Conservation (phyloP, 1,140 invertebrate genomes). For the Lasioglossum baleicum region DNA sequence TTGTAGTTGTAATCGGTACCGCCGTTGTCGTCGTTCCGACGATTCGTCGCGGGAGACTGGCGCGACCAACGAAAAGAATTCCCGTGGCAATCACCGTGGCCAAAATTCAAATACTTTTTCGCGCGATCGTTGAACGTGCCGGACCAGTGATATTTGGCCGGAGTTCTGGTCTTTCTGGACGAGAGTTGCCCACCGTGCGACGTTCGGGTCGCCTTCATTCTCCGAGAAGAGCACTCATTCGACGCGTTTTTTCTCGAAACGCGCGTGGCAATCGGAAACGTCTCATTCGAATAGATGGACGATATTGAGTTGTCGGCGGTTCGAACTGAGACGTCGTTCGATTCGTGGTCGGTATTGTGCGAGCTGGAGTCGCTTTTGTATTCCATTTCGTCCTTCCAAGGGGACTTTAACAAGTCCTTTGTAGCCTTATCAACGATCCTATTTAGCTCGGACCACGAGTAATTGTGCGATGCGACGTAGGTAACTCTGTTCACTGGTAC, state of each 20-base stretch:
- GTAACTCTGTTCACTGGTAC: constrained; percentile 32
- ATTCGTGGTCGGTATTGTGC: constrained; percentile 17
- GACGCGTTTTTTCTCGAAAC: neutral
- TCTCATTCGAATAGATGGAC: no score
- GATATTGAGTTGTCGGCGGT: neutral
- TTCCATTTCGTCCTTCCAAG: constrained; percentile 45
- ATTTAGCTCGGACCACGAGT: constrained; percentile 14
- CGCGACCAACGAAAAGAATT: neutral
- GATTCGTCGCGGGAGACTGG: no score
- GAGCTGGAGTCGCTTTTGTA: constrained; percentile 1
- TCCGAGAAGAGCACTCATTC: neutral
- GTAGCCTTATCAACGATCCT: neutral
- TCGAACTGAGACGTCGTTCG: neutral
- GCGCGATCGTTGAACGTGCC: constrained; percentile 41
- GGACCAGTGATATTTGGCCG: constrained; percentile 53
- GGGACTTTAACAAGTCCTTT: constrained; percentile 29
- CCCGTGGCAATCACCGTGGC: no score
- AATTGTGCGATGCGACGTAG: constrained; percentile 7
- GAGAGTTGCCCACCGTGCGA: neutral
- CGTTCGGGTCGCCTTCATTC: neutral
- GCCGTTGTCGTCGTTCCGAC: neutral
- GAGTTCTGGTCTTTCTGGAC: neutral
- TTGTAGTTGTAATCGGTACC: constrained; percentile 46
- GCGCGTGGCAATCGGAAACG: no score
- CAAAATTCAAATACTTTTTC: neutral